A percentile compares a stretch with the other conserved stretches of the same genome.
Conservation (phyloP, 2,113 vertebrate genomes). For the Peromyscus maniculatus region DNA sequence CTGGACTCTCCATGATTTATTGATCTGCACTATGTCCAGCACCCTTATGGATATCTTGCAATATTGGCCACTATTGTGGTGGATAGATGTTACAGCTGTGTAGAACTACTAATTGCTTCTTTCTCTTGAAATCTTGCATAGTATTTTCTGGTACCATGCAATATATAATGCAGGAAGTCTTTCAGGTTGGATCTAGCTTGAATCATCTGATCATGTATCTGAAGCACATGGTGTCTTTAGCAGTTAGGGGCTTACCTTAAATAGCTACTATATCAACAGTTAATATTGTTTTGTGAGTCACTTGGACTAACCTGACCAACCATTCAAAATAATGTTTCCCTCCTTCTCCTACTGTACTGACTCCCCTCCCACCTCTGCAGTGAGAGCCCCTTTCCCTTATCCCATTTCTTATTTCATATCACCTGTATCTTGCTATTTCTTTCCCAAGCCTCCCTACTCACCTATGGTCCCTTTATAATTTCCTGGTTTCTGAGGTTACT, state of each 20-base stretch:
- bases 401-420: not conserved
- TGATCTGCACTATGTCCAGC: not conserved
- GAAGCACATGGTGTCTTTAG: not conserved
- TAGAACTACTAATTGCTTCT: not conserved
- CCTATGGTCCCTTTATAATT: not conserved
- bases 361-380: not conserved
- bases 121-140: not conserved
- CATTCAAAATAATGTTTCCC: not conserved
- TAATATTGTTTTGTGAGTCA: not conserved
- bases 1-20: not conserved
- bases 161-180: not conserved
- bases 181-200: not conserved
- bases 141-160: not conserved
- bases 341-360: not conserved
- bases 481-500: not conserved
- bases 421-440: too few relatives aligned
- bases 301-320: not conserved
- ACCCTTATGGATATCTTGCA: not conserved
- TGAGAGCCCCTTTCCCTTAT: not conserved
- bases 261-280: not conserved
- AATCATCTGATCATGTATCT: not conserved
- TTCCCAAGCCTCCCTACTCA: not conserved
- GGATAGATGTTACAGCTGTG: not conserved
- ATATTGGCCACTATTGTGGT: not conserved
- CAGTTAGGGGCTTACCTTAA: not conserved